Conservation (phyloP, 1,140 invertebrate species). For the Drosophila nasuta region DNA sequence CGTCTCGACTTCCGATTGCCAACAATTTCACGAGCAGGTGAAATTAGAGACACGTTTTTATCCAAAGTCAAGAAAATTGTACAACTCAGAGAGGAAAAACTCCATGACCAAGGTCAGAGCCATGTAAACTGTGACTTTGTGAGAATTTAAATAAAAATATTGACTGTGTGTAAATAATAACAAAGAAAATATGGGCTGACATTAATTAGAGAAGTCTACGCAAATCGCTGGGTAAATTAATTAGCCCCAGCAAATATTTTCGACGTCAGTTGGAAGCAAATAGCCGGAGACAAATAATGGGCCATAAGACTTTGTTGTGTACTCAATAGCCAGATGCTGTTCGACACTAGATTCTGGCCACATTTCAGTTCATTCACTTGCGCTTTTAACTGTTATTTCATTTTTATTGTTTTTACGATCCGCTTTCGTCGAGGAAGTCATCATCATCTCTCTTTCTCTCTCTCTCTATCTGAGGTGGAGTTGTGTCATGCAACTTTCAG, state of each 20-base stretch:
- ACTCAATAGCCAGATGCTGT: neutral
- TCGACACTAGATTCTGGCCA: neutral
- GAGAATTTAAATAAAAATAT: slow-evolving; percentile 54
- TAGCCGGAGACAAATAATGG: slow-evolving; percentile 45
- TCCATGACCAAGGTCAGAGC: slow-evolving; percentile 13
- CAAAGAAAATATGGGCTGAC: slow-evolving; percentile 5
- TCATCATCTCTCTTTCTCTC: slow-evolving; percentile 35
- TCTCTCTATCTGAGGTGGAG: neutral
- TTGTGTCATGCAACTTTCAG: slow-evolving; percentile 71
- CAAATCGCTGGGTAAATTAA: slow-evolving; percentile 48
- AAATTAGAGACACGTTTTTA: slow-evolving; percentile 3
- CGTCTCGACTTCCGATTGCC: slow-evolving; percentile 13
- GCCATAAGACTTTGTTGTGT: neutral
- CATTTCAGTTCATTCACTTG: slow-evolving; percentile 66
- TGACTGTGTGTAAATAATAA: slow-evolving; percentile 47
- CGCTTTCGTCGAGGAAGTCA: slow-evolving; percentile 34
- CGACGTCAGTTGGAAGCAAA: slow-evolving; percentile 39
- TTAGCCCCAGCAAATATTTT: slow-evolving; percentile 62
- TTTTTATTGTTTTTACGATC: slow-evolving; percentile 45
- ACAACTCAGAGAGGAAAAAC: neutral
- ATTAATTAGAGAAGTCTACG: slow-evolving; percentile 66
- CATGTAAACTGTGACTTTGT: slow-evolving; percentile 5
- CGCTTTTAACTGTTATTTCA: slow-evolving; percentile 22
- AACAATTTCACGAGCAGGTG: slow-evolving; percentile 22
- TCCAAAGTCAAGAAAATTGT: neutral